These are phyloP conservation scores for Odontesthes bonariensis DNA, from an alignment of 2,113 vertebrate species.

Conservation along the genomic window DNA sequence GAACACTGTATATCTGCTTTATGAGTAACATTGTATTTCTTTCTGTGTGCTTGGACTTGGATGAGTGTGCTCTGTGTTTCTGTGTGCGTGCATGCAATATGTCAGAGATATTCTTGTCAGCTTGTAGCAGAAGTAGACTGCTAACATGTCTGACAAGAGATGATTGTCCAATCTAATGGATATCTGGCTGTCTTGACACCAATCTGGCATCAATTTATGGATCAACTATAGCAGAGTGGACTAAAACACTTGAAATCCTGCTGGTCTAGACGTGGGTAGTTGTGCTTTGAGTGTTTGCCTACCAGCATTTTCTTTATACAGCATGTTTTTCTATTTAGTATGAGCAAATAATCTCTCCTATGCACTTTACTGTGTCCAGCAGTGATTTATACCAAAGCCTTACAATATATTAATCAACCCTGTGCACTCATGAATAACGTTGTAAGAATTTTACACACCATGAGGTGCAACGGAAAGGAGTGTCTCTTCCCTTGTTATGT, in stretches of 20 bases:
- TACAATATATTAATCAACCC: background rate
- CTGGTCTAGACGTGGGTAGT: conserved; percentile 37
- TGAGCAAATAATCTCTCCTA: conserved; percentile 1
- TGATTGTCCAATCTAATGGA: conserved; percentile 63
- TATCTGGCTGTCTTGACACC: conserved; percentile 63
- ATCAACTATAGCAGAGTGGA: conserved; percentile 54
- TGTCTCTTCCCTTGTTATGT: too few relatives aligned
- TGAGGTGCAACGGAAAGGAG: too few relatives aligned
- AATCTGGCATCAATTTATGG: conserved; percentile 73
- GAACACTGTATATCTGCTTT: background rate
- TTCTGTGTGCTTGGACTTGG: conserved; percentile 4
- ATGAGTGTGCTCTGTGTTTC: conserved; percentile 6
- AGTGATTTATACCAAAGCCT: conserved; percentile 11
- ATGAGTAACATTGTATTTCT: background rate
- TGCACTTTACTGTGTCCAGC: background rate
- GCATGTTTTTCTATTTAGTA: background rate
- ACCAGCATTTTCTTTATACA: conserved; percentile 12
- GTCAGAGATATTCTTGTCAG: conserved; percentile 58
- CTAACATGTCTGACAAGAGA: conserved; percentile 55
- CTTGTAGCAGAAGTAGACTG: conserved; percentile 57
- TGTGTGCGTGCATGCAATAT: conserved; percentile 17
- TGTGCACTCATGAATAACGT: too few relatives aligned
- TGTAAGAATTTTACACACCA: too few relatives aligned
- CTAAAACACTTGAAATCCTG: conserved; percentile 26
- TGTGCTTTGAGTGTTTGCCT: conserved; percentile 32